Base-by-base conservation (phyloP, 2,888 invertebrate species). In the Pediacus dermestoides region DNA sequence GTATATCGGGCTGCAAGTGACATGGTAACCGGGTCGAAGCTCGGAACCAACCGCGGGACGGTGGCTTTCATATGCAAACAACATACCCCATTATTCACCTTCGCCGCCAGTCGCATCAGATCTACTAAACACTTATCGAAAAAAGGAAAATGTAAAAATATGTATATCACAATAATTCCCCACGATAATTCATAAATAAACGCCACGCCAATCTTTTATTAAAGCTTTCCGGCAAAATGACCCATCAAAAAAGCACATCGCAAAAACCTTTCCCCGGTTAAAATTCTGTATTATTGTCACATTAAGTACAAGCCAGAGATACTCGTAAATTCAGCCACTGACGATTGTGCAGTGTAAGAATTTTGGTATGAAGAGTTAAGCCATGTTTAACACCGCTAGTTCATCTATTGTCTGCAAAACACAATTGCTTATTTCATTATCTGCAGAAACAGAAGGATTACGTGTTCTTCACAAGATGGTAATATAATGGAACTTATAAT, bases 31-130 rank as follows among this genome's bases (percentile, higher is more conserved):
- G 48, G 46, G 52, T 51, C 45, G 44, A 32, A 37, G 44, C 35
- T 35, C 39, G 41, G 40, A 39, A 28, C 39, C 39, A 46, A 45
- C 37, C 33, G 34, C 39, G 39, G 35, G 21, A 28, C 35, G 3
- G 18, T 47, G 49, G 55, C 64, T 66, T 67, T 66, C 64, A 66
- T 64, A 67, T 68, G 66, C 61, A 67, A 67, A 67, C 60, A 57
- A 61, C 63, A 61, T 63, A 59, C n/a, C 60, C 60, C 61, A 64
- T 66, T 65, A 64, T 64, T 65, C 65, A 66, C 61, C 61, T 66
- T 61, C 61, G 59, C 56, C 43, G 44, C 40, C 45, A 46, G 53
- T 50, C 39, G 47, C 48, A 53, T 57, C 53, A 51, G 51, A 51
- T 52, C 46, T 51, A 37, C 44, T 48, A 50, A 53, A 55, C 53